A percentile compares a stretch with the other conserved stretches of the same genome.
Conservation (phyloP, 2,888 invertebrate species). For the Idaea straminata region DNA sequence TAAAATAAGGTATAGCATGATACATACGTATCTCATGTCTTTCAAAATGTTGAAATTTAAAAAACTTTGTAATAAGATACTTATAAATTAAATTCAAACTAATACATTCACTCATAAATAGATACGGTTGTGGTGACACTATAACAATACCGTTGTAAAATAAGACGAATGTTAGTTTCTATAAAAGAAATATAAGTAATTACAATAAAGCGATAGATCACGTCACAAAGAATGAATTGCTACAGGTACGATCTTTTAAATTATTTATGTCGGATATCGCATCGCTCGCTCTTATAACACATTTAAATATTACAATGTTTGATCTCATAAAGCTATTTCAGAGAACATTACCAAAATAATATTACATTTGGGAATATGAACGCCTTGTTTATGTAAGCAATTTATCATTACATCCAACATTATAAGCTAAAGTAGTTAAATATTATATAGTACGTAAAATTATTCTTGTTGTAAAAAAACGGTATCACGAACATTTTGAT, state of each 20-base stretch:
- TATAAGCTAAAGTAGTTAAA: not conserved
- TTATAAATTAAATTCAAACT: not conserved
- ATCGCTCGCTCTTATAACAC: not conserved
- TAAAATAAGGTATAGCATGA: too few species aligned
- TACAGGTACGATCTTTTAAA: not conserved
- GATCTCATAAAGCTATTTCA: not conserved
- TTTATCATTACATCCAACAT: not conserved
- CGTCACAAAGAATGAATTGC: slow-evolving; percentile 20
- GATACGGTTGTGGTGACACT: not conserved
- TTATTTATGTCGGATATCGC: slow-evolving; percentile 1
- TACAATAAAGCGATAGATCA: slow-evolving; percentile 27
- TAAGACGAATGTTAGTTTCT: slow-evolving; percentile 25
- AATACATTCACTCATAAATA: not conserved
- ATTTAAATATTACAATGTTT: not conserved
- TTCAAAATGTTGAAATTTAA: too few species aligned
- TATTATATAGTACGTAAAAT: too few species aligned
- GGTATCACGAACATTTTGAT: not conserved
- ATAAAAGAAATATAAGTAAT: slow-evolving; percentile 25
- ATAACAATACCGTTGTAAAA: slow-evolving; percentile 7
- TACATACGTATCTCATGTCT: too few species aligned
- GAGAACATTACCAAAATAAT: not conserved
- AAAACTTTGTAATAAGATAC: too few species aligned
- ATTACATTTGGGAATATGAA: not conserved
- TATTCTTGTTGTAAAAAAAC: not conserved
- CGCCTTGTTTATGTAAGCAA: not conserved